These are phyloP conservation scores for Damaliscus lunatus DNA, from an alignment of 2,113 vertebrate species.

Conservation along the genomic window DNA sequence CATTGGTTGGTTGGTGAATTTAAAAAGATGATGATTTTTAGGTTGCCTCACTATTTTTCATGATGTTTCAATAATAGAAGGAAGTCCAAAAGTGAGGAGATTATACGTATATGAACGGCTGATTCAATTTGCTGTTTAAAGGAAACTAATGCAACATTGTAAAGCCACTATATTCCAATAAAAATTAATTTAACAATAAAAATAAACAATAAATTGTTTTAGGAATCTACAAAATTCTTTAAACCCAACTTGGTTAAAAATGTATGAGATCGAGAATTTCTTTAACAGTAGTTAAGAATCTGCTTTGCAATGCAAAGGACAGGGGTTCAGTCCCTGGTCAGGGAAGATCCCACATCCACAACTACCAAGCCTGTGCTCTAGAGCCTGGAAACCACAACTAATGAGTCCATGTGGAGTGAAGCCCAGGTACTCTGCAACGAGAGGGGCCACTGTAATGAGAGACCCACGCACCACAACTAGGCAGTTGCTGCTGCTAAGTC, in stretches of 20 bases:
- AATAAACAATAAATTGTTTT: background rate
- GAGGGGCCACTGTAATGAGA: background rate
- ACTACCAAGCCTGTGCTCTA: background rate
- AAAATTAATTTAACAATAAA: background rate
- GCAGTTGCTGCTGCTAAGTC: background rate
- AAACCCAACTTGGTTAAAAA: background rate
- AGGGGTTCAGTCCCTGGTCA: background rate
- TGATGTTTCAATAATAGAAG: background rate
- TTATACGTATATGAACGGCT: background rate
- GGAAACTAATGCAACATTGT: background rate
- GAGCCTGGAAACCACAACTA: background rate
- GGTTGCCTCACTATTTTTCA: background rate
- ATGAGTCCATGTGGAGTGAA: background rate
- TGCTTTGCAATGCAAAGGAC: background rate
- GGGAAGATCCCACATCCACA: background rate
- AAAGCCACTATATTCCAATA: background rate
- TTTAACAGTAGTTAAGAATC: background rate
- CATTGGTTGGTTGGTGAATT: background rate
- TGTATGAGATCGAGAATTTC: background rate
- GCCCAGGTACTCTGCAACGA: background rate
- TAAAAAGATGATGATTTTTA: background rate
- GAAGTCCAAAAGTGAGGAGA: background rate
- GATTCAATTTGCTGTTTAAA: background rate
- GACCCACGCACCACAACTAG: fast-evolving
- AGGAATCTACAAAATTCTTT: background rate